Evolutionary conservation across 2,113 vertebrate species (phyloP).

Genomic region (Chaetodon auriga): DNA sequence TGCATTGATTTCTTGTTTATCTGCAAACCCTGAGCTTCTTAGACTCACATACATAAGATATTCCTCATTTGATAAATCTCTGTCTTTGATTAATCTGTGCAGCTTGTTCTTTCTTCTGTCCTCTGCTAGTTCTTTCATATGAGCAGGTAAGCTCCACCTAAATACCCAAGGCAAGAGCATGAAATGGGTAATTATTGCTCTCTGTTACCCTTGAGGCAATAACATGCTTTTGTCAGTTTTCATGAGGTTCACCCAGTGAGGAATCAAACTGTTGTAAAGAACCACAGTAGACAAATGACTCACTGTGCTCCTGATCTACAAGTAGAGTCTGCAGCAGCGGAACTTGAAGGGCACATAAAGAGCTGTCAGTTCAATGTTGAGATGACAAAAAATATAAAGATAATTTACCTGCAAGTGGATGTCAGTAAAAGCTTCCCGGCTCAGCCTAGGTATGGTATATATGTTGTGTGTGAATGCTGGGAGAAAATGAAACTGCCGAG

Average conservation of each 20-base stretch:
- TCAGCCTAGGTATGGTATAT: background rate
- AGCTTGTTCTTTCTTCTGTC: background rate
- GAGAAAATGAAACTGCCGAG: constrained; percentile 23
- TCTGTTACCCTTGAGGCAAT: background rate
- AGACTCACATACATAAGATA: background rate
- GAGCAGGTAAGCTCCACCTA: background rate
- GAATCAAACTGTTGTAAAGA: background rate
- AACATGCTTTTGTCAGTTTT: background rate
- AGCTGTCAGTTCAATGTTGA: background rate
- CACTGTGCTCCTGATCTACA: background rate
- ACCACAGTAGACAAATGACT: background rate
- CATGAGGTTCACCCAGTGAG: background rate
- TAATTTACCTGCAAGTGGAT: constrained; percentile 21
- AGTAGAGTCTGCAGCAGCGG: background rate
- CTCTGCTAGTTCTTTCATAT: background rate
- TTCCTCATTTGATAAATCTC: background rate
- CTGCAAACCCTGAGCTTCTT: background rate
- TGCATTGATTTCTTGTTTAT: background rate
- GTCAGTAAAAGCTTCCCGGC: background rate
- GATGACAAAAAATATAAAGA: background rate
- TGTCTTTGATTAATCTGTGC: background rate
- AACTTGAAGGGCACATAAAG: background rate
- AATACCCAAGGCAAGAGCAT: background rate
- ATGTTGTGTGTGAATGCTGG: too few species aligned
- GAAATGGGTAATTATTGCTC: background rate